Evolutionary conservation across 2,797 vertebrate species (phyloP), one percentile per base, ranked within the genome.

Genomic region (Melanotaenia nigrans): DNA sequence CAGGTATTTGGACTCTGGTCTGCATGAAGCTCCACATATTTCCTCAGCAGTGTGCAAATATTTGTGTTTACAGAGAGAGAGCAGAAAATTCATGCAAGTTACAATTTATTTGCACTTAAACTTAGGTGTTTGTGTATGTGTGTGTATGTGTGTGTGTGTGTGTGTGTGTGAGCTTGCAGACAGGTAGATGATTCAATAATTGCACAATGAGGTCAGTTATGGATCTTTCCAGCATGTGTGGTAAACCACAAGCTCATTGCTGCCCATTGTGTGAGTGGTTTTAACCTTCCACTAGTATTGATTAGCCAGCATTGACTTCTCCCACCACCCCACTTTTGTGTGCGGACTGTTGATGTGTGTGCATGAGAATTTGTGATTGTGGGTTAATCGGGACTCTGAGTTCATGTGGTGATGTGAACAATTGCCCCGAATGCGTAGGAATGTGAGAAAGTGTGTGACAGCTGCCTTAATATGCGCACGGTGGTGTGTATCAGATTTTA

Each of bases 281-380:
- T 93, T 93, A 94, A 94, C 92, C 93, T 93, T 92, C 91, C 91
- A 85, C 92, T 68, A 36, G 75, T 93, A 95, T 94, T 90, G 94
- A 94, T 95, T 80, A 91, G 81, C 77, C 79, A 60, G 76, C 90
- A 88, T 90, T 88, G 92, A 93, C 90, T 89, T 84, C 83, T 85
- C 87, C 85, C 59, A 64, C 81, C 78, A 70, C 73, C 60, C 56
- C 60, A 6, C 65, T 28, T 65, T 25, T 74, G 71, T 71, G 73
- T 30, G 70, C 59, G 45, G 30, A 54, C 49, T 38, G 62, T 64
- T 64, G 61, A 33, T 9, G 24, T 68, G 61, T 69, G 65, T 67
- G 38, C 55, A 55, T 49, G 40, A 36, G 35, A 36, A 30, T 65
- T 22, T 76, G 49, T 24, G 62, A 47, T 47, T 58, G 65, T 12